These are phyloP conservation scores for Desmophyllum pertusum DNA, from an alignment of 92 coral and sea anemone species.

Conservation along the genomic window DNA sequence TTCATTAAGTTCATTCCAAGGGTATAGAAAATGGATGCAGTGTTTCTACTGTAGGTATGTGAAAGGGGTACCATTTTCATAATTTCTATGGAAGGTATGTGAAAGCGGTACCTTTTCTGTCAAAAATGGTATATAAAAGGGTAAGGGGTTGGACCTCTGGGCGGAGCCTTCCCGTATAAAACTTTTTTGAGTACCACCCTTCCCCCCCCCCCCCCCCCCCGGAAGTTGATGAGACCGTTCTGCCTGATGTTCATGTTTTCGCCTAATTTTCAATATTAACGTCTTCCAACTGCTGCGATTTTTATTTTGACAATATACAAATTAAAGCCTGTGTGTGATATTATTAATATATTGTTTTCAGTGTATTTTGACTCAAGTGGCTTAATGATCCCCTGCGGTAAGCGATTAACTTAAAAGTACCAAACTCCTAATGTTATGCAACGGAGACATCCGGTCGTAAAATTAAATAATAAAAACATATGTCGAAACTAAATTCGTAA, in stretches of 20 bases:
- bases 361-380: neutral
- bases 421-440: neutral
- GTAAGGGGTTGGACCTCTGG: too few relatives aligned
- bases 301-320: neutral
- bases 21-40: too few relatives aligned
- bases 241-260: neutral
- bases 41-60: too few relatives aligned
- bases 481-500: constrained; percentile 1
- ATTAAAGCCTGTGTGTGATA: neutral
- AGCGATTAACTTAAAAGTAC: neutral
- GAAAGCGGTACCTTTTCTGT: too few relatives aligned
- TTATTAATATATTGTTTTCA: neutral
- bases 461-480: constrained; percentile 1
- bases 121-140: too few relatives aligned
- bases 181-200: too few relatives aligned
- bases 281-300: too few relatives aligned
- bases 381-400: neutral
- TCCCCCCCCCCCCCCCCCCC: too few relatives aligned
- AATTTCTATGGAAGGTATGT: too few relatives aligned
- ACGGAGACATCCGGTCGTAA: neutral
- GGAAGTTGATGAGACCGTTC: constrained; percentile 25
- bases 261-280: neutral
- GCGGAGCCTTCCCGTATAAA: too few relatives aligned
- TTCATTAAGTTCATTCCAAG: too few relatives aligned
- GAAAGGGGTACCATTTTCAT: too few relatives aligned